Evolutionary conservation across 2,888 invertebrate species (phyloP), one percentile per base, ranked within the genome.

Genomic region (Nemapogon koenigi): DNA sequence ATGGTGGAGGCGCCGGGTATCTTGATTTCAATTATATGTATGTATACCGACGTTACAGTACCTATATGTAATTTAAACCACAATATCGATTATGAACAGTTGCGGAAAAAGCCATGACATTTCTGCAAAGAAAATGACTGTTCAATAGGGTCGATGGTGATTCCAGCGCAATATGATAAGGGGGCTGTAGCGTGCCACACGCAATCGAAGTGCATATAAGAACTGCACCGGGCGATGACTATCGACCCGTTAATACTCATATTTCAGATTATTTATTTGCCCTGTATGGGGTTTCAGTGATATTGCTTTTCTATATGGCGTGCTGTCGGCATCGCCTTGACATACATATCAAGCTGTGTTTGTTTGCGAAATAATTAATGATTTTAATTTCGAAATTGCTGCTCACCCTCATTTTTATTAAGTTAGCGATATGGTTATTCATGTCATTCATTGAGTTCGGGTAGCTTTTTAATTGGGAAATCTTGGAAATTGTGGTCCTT

Each of bases 111-210:
- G 17, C 16, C 16, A 15, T 17, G 31, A 16, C 16, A 31, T 31
- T 31, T 31, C 31, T 17, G 17, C 17, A 31, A 31, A 31, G 31
- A 31, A 31, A 31, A 31, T 31, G 31, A 16, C 31, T 31, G 17
- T 31, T 31, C 31, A 31, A 31, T 28, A 28, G 28, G 6, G 8
- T 31, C 16, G 16, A 17, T 16, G 31, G 16, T 17, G 8, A 15
- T 2, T 16, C 31, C 35, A 26, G 18, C 26, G 35, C 35, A 35
- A 16, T 35, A 22, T 26, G 35, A 35, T 35, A 35, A 35, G 35
- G 35, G 25, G 15, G 25, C 25, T 14, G 26, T 35, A 25, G 35
- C 35, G 35, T 35, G 35, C 11, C 15, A 4, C 35, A 35, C 35
- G 35, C 35, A 25, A 35, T 31, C 16, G 17, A 31, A 31, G 17